Conservation (phyloP, 2,113 vertebrate species). For the Sprattus sprattus region DNA sequence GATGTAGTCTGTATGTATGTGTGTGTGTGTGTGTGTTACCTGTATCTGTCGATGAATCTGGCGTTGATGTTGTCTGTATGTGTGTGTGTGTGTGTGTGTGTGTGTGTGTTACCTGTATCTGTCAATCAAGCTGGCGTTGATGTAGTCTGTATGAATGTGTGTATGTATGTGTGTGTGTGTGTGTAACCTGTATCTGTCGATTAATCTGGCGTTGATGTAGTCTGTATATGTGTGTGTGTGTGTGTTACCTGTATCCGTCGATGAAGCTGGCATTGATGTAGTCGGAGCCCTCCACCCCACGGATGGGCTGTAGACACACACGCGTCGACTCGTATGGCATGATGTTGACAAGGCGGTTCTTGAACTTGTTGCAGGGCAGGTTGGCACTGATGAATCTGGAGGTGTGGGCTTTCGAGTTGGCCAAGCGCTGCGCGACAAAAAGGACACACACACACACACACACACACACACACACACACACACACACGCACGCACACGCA, state of each 20-base stretch:
- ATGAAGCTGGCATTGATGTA: conserved; percentile 99
- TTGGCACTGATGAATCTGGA: conserved; percentile 99
- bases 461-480: conserved; percentile 10
- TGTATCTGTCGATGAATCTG: too few relatives aligned
- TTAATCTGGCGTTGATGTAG: background rate
- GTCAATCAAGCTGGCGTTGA: too few relatives aligned
- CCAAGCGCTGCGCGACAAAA: conserved; percentile 81
- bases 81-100: too few relatives aligned
- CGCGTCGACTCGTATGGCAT: conserved; percentile 99
- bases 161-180: background rate
- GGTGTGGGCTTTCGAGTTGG: conserved; percentile 98
- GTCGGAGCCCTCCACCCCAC: conserved; percentile 97
- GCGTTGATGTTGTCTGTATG: too few relatives aligned
- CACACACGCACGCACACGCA: background rate
- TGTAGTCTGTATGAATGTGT: too few relatives aligned
- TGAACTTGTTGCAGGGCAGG: conserved; percentile 99
- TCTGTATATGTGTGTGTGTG: background rate
- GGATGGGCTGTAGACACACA: conserved; percentile 95
- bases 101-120: too few relatives aligned
- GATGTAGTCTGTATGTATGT: too few relatives aligned
- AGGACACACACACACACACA: conserved; percentile 25
- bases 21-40: too few relatives aligned
- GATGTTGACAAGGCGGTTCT: conserved; percentile 99
- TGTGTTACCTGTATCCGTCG: conserved; percentile 92
- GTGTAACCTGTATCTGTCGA: background rate